Evolutionary conservation across 2,797 vertebrate species (phyloP).

Genomic region (Macroramphosus scolopax): DNA sequence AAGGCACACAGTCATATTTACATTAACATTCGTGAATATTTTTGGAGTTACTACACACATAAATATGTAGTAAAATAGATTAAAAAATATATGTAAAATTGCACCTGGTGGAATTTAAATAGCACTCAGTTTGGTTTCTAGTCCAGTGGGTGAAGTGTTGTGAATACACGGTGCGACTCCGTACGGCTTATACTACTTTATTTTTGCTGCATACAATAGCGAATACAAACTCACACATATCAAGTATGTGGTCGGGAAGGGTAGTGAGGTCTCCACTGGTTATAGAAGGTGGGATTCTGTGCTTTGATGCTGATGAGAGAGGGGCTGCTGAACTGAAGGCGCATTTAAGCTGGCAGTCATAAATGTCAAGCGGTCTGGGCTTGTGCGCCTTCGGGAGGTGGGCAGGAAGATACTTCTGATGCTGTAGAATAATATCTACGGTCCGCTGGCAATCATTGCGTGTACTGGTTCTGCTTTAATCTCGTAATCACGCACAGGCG

Average conservation of each 20-base stretch:
- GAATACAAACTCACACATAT: background rate
- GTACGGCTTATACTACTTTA: background rate
- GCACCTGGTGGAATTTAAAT: too few species aligned
- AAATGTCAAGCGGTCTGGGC: conserved; percentile 19
- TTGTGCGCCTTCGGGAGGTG: conserved; percentile 6
- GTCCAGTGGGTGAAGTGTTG: background rate
- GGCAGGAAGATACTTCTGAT: conserved; percentile 5
- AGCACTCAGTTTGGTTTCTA: background rate
- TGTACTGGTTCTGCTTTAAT: conserved; percentile 3
- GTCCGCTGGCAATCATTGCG: background rate
- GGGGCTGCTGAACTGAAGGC: conserved; percentile 5
- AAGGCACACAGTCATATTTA: too few species aligned
- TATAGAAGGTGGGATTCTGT: background rate
- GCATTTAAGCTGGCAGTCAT: conserved; percentile 10
- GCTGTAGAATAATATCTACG: background rate
- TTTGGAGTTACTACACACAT: too few species aligned
- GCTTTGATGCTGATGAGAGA: conserved; percentile 19
- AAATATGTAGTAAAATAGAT: too few species aligned
- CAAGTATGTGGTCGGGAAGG: conserved; percentile 6
- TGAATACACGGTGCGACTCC: background rate
- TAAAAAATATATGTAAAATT: too few species aligned
- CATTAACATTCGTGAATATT: too few species aligned
- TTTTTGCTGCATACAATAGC: background rate
- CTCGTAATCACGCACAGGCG: conserved; percentile 3
- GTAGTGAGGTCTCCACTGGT: background rate